Percentiles rank a stretch among this genome's conserved stretches.
These are phyloP conservation scores for Saguinus midas DNA, from an alignment of 2,113 vertebrate species.

Conservation along the genomic window DNA sequence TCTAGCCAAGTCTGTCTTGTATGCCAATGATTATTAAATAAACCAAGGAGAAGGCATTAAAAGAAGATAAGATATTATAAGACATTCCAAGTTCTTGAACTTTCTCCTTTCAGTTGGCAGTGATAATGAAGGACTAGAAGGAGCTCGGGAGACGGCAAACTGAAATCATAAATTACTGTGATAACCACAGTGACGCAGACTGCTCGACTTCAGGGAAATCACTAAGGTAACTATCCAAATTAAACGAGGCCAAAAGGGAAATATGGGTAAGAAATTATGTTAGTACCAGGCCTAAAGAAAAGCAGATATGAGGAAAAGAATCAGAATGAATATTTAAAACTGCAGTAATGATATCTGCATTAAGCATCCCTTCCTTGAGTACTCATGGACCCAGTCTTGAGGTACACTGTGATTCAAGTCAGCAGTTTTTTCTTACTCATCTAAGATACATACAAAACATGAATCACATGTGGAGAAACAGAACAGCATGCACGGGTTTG, in stretches of 20 bases:
- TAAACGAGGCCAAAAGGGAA: background rate
- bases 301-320: background rate
- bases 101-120: slow-evolving; percentile 41
- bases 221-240: background rate
- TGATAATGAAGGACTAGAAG: background rate
- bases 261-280: background rate
- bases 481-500: background rate
- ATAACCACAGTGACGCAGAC: background rate
- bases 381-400: background rate
- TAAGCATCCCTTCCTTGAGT: background rate
- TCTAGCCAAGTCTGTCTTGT: slow-evolving; percentile 60
- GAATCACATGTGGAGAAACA: background rate
- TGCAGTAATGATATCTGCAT: background rate
- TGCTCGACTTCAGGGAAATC: background rate
- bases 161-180: background rate
- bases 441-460: background rate
- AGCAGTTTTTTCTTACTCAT: background rate
- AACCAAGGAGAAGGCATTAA: slow-evolving; percentile 45
- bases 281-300: background rate
- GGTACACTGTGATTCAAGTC: background rate
- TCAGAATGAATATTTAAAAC: background rate
- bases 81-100: slow-evolving; percentile 30
- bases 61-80: slow-evolving; percentile 32
- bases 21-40: slow-evolving; percentile 63
- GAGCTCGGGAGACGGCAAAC: background rate